phyloP scores from a whole-genome alignment of 2,888 invertebrate genomes.

The Caenorhabditis japonica region DNA sequence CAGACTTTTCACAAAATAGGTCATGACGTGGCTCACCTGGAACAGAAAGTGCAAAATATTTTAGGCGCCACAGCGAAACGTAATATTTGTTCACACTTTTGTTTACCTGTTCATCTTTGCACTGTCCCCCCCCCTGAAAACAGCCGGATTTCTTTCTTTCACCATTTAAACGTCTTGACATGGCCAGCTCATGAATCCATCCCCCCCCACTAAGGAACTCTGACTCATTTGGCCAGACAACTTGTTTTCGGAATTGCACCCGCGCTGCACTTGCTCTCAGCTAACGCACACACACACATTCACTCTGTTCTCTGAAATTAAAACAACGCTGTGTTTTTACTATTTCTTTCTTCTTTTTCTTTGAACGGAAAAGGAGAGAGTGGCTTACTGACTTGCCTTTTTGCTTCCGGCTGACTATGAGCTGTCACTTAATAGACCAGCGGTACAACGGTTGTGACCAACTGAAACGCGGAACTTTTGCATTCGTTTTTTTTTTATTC shows the following conservation, averaged over 20 bases:
- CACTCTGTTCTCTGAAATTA: constrained; percentile 40
- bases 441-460: no score
- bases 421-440: no score
- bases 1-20: constrained; percentile 12
- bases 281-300: not conserved
- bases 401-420: no score
- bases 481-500: no score
- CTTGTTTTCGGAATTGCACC: constrained; percentile 29
- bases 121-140: constrained; percentile 4
- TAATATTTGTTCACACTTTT: constrained; percentile 47
- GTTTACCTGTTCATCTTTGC: constrained; percentile 40
- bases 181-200: no score
- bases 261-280: no score
- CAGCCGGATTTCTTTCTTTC: constrained; percentile 10
- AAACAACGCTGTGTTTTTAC: constrained; percentile 13
- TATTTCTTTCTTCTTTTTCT: constrained; percentile 13
- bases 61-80: constrained; percentile 14
- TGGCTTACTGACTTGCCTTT: no score
- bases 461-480: no score
- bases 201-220: no score
- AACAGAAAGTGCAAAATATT: constrained; percentile 39
- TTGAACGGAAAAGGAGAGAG: constrained; percentile 12
- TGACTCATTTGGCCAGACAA: constrained; percentile 29
- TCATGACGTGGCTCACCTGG: constrained; percentile 11
- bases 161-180: not conserved